These are phyloP conservation scores for Microtus pennsylvanicus DNA, from an alignment of 2,113 vertebrate species.

Conservation along the genomic window DNA sequence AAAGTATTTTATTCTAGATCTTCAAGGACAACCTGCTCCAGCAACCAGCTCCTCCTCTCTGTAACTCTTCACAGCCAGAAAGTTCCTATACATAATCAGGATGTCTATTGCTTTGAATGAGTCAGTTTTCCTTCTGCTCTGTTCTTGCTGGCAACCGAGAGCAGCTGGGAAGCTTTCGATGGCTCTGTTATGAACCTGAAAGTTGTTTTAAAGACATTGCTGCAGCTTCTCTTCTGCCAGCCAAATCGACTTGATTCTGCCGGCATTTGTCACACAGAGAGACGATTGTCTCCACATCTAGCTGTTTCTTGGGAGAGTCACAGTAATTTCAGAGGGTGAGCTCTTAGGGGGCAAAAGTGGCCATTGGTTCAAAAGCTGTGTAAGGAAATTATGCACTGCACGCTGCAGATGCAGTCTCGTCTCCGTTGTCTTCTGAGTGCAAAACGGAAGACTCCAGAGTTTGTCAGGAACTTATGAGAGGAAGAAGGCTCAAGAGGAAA, in stretches of 20 bases:
- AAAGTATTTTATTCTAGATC: conserved; percentile 45
- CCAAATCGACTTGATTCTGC: conserved; percentile 67
- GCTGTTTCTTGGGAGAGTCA: conserved; percentile 28
- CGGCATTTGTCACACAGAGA: conserved; percentile 59
- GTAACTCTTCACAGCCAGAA: conserved; percentile 68
- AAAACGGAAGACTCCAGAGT: conserved; percentile 36
- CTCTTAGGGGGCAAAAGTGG: not conserved
- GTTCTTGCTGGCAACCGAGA: conserved; percentile 54
- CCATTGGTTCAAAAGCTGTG: not conserved
- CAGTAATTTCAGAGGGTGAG: conserved; percentile 42
- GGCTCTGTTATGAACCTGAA: conserved; percentile 73
- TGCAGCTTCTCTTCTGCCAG: conserved; percentile 44
- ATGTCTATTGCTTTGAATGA: conserved; percentile 66
- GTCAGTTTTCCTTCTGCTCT: conserved; percentile 77
- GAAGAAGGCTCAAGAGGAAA: conserved; percentile 25
- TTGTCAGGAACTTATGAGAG: not conserved
- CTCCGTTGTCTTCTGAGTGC: not conserved
- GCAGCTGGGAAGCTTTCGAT: conserved; percentile 77
- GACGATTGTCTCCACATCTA: conserved; percentile 18
- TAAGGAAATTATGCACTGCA: not conserved
- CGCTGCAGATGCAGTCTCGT: not conserved
- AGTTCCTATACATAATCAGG: conserved; percentile 72
- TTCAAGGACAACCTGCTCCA: conserved; percentile 69
- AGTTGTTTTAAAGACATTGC: conserved; percentile 66
- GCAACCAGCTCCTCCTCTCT: conserved; percentile 53